Percentiles rank a stretch among this genome's conserved stretches.
Conservation (phyloP, 2,797 vertebrate genomes). For the Podarcis siculus region DNA sequence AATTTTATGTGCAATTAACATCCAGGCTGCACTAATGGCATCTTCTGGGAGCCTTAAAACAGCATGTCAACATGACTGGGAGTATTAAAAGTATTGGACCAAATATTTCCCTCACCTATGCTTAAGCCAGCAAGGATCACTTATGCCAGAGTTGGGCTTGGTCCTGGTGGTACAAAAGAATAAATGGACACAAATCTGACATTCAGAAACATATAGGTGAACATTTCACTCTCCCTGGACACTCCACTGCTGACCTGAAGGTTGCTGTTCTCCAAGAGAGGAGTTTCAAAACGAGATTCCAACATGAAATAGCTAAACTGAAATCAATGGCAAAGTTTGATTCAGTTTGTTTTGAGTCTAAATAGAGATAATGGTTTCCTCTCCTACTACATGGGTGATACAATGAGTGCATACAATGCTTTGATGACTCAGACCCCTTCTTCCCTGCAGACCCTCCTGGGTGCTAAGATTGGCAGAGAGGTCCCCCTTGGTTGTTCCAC, state of each 20-base stretch:
- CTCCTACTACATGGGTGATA: too few relatives aligned
- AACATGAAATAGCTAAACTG: not conserved
- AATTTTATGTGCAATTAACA: slow-evolving; percentile 15
- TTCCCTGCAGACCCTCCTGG: too few relatives aligned
- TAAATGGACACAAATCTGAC: not conserved
- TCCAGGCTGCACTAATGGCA: not conserved
- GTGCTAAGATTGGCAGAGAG: too few relatives aligned
- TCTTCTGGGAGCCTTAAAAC: slow-evolving; percentile 5
- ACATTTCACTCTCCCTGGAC: not conserved
- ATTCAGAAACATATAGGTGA: not conserved
- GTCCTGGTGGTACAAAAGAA: not conserved
- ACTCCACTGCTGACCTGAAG: not conserved
- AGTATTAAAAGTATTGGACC: not conserved
- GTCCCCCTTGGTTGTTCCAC: too few relatives aligned
- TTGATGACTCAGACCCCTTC: too few relatives aligned
- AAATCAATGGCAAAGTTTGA: not conserved
- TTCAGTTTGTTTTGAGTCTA: too few relatives aligned
- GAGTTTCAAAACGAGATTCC: not conserved
- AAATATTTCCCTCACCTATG: not conserved
- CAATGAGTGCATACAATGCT: too few relatives aligned
- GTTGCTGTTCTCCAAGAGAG: not conserved
- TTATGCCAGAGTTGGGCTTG: not conserved
- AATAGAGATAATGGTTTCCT: too few relatives aligned
- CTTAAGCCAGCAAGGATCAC: not conserved
- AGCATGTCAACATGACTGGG: not conserved